Evolutionary conservation across 2,888 invertebrate species (phyloP).

Genomic region (Aethes cnicana): DNA sequence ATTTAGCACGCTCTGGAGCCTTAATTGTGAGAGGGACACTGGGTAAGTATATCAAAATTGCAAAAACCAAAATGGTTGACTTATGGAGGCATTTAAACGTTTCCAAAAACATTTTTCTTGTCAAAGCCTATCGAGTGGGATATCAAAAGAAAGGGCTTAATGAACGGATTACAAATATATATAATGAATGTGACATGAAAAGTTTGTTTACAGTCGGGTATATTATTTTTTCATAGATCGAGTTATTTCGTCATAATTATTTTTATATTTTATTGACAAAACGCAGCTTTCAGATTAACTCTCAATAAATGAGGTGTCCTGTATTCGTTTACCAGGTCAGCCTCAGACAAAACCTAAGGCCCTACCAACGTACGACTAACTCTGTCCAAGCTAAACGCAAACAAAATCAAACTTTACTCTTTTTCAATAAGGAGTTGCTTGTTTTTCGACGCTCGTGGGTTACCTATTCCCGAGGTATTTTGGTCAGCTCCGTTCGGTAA

Average conservation of each 20-base stretch:
- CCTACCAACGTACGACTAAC: slow-evolving; percentile 38
- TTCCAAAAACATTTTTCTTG: too few relatives aligned
- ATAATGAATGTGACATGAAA: too few relatives aligned
- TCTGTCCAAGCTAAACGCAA: slow-evolving; percentile 29
- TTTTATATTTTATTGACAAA: neutral
- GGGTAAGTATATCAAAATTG: too few relatives aligned
- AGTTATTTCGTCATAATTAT: too few relatives aligned
- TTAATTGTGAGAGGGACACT: too few relatives aligned
- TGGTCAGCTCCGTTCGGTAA: slow-evolving; percentile 60
- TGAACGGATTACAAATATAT: too few relatives aligned
- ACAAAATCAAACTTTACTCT: slow-evolving; percentile 42
- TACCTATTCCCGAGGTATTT: slow-evolving; percentile 59
- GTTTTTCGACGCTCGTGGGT: slow-evolving; percentile 37
- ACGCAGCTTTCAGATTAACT: slow-evolving; percentile 58
- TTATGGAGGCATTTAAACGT: too few relatives aligned
- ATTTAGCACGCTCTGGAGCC: too few relatives aligned
- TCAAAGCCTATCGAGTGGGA: too few relatives aligned
- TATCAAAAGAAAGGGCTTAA: too few relatives aligned
- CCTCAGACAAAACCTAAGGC: slow-evolving; percentile 59
- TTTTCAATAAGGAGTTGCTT: slow-evolving; percentile 28
- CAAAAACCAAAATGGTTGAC: too few relatives aligned
- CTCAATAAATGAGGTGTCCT: slow-evolving; percentile 57
- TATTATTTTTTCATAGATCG: neutral
- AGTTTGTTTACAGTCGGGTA: too few relatives aligned
- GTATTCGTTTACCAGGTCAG: slow-evolving; percentile 64